A percentile compares a stretch with the other conserved stretches of the same genome.
These are phyloP conservation scores for Oedothorax gibbosus DNA, from an alignment of 1,140 invertebrate species.

Conservation along the genomic window DNA sequence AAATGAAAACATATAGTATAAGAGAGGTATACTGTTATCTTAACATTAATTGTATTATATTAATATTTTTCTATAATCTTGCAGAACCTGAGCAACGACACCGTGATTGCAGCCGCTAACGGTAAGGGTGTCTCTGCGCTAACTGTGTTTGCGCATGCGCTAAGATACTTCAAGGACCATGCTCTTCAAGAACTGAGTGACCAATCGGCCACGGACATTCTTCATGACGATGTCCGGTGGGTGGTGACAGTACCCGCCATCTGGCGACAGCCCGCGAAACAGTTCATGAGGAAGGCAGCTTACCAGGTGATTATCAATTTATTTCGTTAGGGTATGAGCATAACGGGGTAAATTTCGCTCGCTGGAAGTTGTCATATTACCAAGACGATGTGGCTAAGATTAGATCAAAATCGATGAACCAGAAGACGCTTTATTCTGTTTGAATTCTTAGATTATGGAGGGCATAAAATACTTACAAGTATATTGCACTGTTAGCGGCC, in stretches of 20 bases:
- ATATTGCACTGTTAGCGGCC: no score
- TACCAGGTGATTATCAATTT: conserved; percentile 72
- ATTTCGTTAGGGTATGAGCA: no score
- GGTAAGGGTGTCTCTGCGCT: conserved; percentile 71
- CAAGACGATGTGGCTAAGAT: no score
- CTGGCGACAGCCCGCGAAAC: conserved; percentile 75
- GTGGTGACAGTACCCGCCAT: conserved; percentile 76
- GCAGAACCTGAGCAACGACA: conserved; percentile 66
- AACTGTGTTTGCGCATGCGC: conserved; percentile 71
- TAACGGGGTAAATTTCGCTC: no score
- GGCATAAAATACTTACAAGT: no score
- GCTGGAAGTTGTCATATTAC: no score
- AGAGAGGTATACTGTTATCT: no score
- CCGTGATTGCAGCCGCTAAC: conserved; percentile 71
- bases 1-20: no score
- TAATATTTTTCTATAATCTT: conserved; percentile 62
- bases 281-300: conserved; percentile 75
- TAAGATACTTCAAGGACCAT: conserved; percentile 73
- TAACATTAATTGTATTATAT: no score
- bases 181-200: conserved; percentile 73
- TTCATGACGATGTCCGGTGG: conserved; percentile 73
- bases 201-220: conserved; percentile 69
- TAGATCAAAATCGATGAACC: no score
- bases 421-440: no score
- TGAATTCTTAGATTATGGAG: no score